Conservation (phyloP, 1,140 invertebrate genomes). For the Listronotus oregonensis region DNA sequence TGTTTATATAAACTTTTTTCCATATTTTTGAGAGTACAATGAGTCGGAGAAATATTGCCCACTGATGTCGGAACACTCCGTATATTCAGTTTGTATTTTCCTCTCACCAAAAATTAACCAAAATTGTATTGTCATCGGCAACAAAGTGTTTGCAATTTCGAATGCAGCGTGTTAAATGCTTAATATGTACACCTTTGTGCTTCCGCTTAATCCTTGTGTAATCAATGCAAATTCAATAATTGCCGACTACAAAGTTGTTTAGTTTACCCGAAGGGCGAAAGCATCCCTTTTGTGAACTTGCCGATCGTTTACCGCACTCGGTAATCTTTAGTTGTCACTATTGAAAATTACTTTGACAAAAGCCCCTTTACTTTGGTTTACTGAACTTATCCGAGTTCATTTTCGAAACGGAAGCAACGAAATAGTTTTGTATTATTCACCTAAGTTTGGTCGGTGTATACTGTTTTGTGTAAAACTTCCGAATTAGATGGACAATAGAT, state of each 20-base stretch:
- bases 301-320: slow-evolving; percentile 15
- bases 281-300: slow-evolving; percentile 19
- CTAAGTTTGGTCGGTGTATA: slow-evolving; percentile 7
- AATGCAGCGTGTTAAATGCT: slow-evolving; percentile 1
- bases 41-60: too few species aligned
- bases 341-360: slow-evolving; percentile 15
- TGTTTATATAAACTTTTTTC: too few species aligned
- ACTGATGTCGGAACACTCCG: too few species aligned
- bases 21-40: too few species aligned
- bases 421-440: slow-evolving; percentile 12
- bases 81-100: too few species aligned
- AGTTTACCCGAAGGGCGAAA: slow-evolving; percentile 13
- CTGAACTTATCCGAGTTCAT: slow-evolving; percentile 14
- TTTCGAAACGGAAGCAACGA: slow-evolving; percentile 19
- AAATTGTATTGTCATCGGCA: background rate
- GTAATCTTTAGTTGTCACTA: slow-evolving; percentile 19
- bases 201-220: slow-evolving; percentile 26
- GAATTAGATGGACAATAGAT: background rate
- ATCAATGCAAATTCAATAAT: slow-evolving; percentile 37
- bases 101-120: too few species aligned
- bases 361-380: slow-evolving; percentile 19
- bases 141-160: slow-evolving; percentile 10
- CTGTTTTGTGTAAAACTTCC: slow-evolving; percentile 5
- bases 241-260: slow-evolving; percentile 26
- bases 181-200: slow-evolving; percentile 22